These are phyloP conservation scores for Aptenodytes forsteri DNA, from an alignment of 2,113 vertebrate genomes.

Conservation along the genomic window DNA sequence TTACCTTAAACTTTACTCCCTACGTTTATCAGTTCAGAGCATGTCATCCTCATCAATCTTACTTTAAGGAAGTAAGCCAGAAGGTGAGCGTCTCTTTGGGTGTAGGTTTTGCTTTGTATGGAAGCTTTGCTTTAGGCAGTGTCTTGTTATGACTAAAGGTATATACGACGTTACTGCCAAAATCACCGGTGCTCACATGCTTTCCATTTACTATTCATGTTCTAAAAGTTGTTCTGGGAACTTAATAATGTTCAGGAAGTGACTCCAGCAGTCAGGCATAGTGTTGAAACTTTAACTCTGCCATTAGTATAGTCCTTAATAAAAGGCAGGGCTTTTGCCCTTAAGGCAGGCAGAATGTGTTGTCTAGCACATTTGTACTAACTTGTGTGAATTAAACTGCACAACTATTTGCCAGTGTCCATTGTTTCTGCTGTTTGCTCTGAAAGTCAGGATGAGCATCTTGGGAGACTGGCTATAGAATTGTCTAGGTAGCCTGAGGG, in stretches of 20 bases:
- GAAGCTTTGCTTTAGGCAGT: not conserved
- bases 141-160: not conserved
- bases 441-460: not conserved
- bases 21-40: not conserved
- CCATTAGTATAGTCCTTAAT: not conserved
- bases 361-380: not conserved
- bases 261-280: not conserved
- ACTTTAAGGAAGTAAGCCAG: not conserved
- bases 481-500: not conserved
- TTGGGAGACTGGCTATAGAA: not conserved
- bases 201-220: not conserved
- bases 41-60: not conserved
- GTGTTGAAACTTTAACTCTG: not conserved
- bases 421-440: not conserved
- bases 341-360: not conserved
- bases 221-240: not conserved
- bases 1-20: not conserved
- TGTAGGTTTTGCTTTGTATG: not conserved
- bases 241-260: not conserved
- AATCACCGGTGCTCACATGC: fast-evolving
- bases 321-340: not conserved
- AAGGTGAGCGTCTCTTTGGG: not conserved
- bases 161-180: not conserved
- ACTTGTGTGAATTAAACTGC: not conserved
- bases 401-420: not conserved